These are phyloP conservation scores for Petrocephalus microphthalmus DNA, from an alignment of 2,113 vertebrate species.

Conservation along the genomic window DNA sequence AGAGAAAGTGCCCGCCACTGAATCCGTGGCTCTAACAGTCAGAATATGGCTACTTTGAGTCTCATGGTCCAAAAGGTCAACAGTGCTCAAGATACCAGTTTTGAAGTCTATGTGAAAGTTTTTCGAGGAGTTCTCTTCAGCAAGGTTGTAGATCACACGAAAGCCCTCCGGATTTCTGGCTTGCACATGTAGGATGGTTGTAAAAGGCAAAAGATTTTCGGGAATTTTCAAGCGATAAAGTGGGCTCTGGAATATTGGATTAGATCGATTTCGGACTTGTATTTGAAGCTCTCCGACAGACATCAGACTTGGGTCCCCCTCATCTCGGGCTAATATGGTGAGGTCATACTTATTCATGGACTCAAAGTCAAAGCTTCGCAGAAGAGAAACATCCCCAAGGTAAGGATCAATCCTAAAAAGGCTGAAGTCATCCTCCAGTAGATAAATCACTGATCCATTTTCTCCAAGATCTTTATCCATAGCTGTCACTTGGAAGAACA, in stretches of 20 bases:
- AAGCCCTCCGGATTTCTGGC: slow-evolving; percentile 89
- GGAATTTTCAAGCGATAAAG: slow-evolving; percentile 83
- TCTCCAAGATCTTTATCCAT: slow-evolving; percentile 75
- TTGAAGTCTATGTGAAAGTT: slow-evolving; percentile 86
- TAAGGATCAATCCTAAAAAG: slow-evolving; percentile 86
- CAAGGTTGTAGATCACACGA: slow-evolving; percentile 86
- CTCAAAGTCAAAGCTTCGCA: slow-evolving; percentile 82
- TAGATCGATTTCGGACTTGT: slow-evolving; percentile 83
- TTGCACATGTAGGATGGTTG: slow-evolving; percentile 87
- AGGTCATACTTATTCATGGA: slow-evolving; percentile 81
- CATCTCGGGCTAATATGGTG: slow-evolving; percentile 73
- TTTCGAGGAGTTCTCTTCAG: slow-evolving; percentile 75
- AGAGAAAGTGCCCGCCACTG: slow-evolving; percentile 78
- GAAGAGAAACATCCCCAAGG: slow-evolving; percentile 83
- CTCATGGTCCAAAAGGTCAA: slow-evolving; percentile 84
- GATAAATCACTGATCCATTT: slow-evolving; percentile 72
- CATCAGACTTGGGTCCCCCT: slow-evolving; percentile 66
- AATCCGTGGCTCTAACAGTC: slow-evolving; percentile 84
- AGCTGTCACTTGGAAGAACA: slow-evolving; percentile 83
- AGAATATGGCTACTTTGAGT: slow-evolving; percentile 67
- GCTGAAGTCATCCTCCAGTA: slow-evolving; percentile 75
- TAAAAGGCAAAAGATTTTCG: slow-evolving; percentile 81
- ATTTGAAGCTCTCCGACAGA: slow-evolving; percentile 72
- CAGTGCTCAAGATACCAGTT: slow-evolving; percentile 80
- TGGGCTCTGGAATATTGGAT: slow-evolving; percentile 84